Base-by-base conservation (phyloP, 2,888 invertebrate species). In the Lasioglossum marginatum region DNA sequence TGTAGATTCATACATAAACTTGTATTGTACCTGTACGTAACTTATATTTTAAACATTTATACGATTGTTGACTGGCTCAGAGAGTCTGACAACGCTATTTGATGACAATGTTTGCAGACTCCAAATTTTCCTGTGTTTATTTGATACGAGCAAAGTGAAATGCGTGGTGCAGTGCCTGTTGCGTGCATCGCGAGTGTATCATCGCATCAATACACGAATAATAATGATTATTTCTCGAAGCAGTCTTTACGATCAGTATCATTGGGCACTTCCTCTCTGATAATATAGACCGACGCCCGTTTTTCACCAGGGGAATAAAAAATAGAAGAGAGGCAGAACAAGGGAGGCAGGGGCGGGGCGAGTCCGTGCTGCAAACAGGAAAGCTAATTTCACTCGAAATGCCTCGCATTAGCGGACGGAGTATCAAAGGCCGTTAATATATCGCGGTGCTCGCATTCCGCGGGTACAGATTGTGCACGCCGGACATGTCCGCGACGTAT, bases 341-440 rank as follows among this genome's bases (percentile, higher is more conserved):
- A 8, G 63, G 31, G 31, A 3, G 63, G 19, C 2, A 19, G 19
- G 19, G 27, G 4, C 14, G 12, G 27, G 19, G 37, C 8, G 45
- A 34, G 23, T 66, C 43, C 16, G 40, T 34, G 37, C 37, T 34
- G 34, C 37, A 16, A 45, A 45, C 31, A 40, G 75, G 66, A 68
- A 85, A 83, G 83, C 48, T 88, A 87, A 88, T 88, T 91, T 92
- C 85, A 81, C 80, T 45, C 77, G 77, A 80, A 90, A 89, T 79
- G 83, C 80, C 90, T 87, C 76, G 87, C 87, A 87, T 87, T 89
- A 90, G 85, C 82, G 76, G 80, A 78, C 80, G 88, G 90, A 83
- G 89, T 91, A 90, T 92, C 92, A 93, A 93, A 93, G 92, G 91
- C 87, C 71, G 66, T 68, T 85, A 89, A 92, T 91, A 89, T 89